Conservation (phyloP, 2,797 vertebrate species). For the Oophaga sylvatica region DNA sequence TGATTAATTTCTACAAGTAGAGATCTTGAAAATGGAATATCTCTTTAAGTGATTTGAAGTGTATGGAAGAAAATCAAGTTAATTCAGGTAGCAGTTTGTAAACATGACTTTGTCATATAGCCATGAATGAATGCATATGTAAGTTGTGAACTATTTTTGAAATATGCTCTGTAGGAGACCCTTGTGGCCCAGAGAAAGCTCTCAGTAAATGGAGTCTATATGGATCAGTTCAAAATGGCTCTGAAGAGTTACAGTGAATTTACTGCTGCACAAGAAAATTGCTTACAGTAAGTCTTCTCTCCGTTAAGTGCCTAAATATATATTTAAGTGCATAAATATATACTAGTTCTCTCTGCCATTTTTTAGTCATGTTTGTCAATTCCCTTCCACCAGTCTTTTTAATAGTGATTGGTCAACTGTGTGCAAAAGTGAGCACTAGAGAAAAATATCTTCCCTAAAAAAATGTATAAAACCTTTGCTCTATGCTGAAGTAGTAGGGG, state of each 20-base stretch:
- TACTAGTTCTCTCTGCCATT: neutral
- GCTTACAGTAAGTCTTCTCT: conserved; percentile 81
- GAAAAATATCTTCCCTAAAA: too few relatives aligned
- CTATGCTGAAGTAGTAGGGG: neutral
- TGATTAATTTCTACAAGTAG: too few relatives aligned
- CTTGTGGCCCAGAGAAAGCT: conserved; percentile 93
- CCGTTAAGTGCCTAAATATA: neutral
- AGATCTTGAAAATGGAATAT: too few relatives aligned
- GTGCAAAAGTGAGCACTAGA: too few relatives aligned
- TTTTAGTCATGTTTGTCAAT: neutral
- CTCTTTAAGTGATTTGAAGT: too few relatives aligned
- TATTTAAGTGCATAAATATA: neutral
- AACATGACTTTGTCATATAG: too few relatives aligned
- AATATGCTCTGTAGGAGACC: conserved; percentile 80
- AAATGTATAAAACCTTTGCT: too few relatives aligned
- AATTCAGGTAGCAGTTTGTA: too few relatives aligned
- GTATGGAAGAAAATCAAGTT: too few relatives aligned
- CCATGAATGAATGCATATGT: too few relatives aligned
- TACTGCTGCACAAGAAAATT: conserved; percentile 83
- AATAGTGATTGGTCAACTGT: neutral
- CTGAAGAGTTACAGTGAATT: conserved; percentile 83
- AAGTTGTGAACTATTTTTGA: neutral
- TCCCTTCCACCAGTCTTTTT: neutral
- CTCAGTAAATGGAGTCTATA: conserved; percentile 77
- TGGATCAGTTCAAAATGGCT: conserved; percentile 84